Evolutionary conservation across 2,113 vertebrate species (phyloP).

Genomic region (Lamprotornis superbus): DNA sequence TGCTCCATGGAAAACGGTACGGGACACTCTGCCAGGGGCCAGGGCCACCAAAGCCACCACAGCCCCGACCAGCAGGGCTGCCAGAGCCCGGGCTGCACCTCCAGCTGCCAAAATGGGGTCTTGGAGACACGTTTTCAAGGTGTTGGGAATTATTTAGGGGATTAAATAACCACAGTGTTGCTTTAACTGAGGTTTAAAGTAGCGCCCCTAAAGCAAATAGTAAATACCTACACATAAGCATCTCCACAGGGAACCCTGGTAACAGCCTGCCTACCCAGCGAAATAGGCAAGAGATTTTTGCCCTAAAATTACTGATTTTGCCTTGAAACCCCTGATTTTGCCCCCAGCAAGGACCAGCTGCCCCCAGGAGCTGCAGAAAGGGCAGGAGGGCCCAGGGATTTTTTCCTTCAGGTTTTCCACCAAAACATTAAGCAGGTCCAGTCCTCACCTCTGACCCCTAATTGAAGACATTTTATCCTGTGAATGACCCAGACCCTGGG

Average conservation of each 20-base stretch:
- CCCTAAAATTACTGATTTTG: neutral
- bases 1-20: neutral
- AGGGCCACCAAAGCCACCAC: neutral
- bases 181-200: rapidly evolving
- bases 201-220: neutral
- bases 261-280: neutral
- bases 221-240: neutral
- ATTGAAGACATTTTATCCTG: neutral
- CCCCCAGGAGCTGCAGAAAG: neutral
- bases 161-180: neutral
- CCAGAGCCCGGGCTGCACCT: neutral
- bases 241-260: neutral
- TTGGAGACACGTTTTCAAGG: neutral
- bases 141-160: neutral
- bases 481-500: neutral
- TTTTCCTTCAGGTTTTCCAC: neutral
- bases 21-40: neutral
- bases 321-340: neutral
- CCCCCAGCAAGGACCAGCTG: rapidly evolving
- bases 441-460: neutral
- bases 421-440: neutral
- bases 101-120: neutral
- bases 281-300: neutral
- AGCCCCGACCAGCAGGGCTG: neutral
- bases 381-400: neutral